Conservation (phyloP, 2,113 vertebrate species). For the Australoheros scitulus region DNA sequence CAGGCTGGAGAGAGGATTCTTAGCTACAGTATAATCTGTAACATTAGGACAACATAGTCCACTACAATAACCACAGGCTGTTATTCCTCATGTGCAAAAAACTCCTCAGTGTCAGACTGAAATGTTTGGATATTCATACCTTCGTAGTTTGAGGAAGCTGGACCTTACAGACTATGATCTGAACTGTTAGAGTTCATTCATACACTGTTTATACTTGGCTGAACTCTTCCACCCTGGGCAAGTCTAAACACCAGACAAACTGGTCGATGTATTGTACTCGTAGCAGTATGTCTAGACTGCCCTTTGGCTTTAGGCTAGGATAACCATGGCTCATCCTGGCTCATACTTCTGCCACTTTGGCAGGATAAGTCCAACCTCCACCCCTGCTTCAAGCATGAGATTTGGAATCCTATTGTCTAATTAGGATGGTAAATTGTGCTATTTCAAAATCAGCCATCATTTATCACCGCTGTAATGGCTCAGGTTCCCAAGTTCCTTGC, state of each 20-base stretch:
- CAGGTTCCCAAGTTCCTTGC: background rate
- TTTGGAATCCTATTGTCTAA: conserved; percentile 22
- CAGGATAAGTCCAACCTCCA: conserved; percentile 21
- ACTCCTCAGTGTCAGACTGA: conserved; percentile 17
- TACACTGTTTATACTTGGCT: conserved; percentile 45
- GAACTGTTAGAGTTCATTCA: conserved; percentile 37
- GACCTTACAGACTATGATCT: conserved; percentile 10
- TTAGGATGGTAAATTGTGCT: background rate
- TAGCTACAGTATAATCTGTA: conserved; percentile 41
- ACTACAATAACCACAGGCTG: conserved; percentile 13
- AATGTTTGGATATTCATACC: conserved; percentile 25
- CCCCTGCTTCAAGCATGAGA: conserved; percentile 24
- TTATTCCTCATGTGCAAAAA: conserved; percentile 31
- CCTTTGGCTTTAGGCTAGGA: conserved; percentile 43
- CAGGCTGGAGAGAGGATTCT: conserved; percentile 31
- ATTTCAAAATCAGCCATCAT: background rate
- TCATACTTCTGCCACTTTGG: conserved; percentile 28
- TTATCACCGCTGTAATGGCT: background rate
- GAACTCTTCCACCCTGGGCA: conserved; percentile 41
- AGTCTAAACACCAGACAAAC: conserved; percentile 62
- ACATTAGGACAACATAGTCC: conserved; percentile 18
- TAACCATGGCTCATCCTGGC: conserved; percentile 27
- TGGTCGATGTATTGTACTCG: conserved; percentile 58
- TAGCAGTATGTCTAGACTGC: conserved; percentile 65
- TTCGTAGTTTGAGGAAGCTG: background rate